phyloP scores from a whole-genome alignment of 37 sponge, comb jelly and placozoan species.

The Ephydatia muelleri region DNA sequence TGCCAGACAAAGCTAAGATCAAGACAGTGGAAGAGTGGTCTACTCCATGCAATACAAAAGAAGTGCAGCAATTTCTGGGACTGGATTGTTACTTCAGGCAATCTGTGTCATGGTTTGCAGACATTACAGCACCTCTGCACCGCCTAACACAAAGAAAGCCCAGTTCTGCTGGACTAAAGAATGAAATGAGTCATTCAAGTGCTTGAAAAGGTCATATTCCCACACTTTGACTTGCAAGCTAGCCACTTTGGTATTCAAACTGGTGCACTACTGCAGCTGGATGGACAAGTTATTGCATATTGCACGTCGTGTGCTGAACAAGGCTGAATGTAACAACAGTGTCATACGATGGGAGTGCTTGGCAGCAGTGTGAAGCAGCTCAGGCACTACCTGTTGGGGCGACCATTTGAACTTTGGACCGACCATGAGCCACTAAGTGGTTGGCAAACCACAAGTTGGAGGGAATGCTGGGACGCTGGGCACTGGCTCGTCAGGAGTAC shows the following conservation, averaged over 20 bases:
- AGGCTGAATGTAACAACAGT: constrained; percentile 51
- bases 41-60: constrained; percentile 8
- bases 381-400: constrained; percentile 58
- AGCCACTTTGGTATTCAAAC: constrained; percentile 48
- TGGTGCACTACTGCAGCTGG: constrained; percentile 60
- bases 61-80: constrained; percentile 51
- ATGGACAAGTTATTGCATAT: constrained; percentile 51
- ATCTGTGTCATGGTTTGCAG: constrained; percentile 50
- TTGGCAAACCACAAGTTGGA: constrained; percentile 60
- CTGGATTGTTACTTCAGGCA: constrained; percentile 62
- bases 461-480: constrained; percentile 57
- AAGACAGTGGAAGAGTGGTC: constrained; percentile 47
- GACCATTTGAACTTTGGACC: constrained; percentile 29
- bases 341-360: constrained; percentile 42
- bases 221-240: constrained; percentile 28
- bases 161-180: constrained; percentile 32
- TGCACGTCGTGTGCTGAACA: constrained; percentile 27
- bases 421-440: constrained; percentile 68
- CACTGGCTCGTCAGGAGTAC: constrained; percentile 50
- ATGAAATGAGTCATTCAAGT: constrained; percentile 28
- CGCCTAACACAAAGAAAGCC: constrained; percentile 32
- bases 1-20: constrained; percentile 52
- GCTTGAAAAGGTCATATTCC: constrained; percentile 49
- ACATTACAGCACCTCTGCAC: constrained; percentile 60
- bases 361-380: constrained; percentile 60